Evolutionary conservation across 2,888 invertebrate genomes (phyloP), one percentile per base, ranked within the genome.

Genomic region (Apomyelois bistriatella): DNA sequence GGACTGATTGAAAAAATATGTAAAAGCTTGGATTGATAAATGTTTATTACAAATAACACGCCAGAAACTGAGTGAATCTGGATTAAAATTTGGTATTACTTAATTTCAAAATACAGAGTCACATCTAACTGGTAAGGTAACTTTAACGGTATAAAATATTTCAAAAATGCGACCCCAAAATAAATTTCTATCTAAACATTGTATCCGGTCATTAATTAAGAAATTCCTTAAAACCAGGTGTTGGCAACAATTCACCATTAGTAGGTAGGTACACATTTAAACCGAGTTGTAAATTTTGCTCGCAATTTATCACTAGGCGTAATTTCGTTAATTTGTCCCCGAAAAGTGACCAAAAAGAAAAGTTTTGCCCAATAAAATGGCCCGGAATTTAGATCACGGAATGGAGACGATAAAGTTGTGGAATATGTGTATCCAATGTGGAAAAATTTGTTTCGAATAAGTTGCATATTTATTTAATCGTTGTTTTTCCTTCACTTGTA

Each of bases 141-240:
- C n/a, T n/a, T n/a, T n/a, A n/a, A n/a, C n/a, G n/a, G n/a, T n/a
- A 1, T 7, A 2, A 32, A 32, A 10, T 12, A 38, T 38, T 38
- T 38, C 5, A 1, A 38, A 38, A 38, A 38, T 13, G 8, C 3
- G 5, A 2, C 8, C 9, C 8, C 6, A 10, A 30, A 43, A 43
- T 43, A 46, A 46, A 32, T 46, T 28, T 28, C 13, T 15, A 1
- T 30, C 1, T 13, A 32, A 13, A 32, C 46, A 46, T 46, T 15
- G 30, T 8, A 38, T 46, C 43, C 32, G 10, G 1, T 0, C 16
- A 32, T 46, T 43, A 52, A 52, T 52, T 52, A 52, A 28, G 36
- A 28, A 43, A 52, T 56, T 54, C 53, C 54, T 48, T 38, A 53
- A 57, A 55, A 53, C 43, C 64, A 64, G 64, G 61, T 64, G 64